A percentile compares a stretch with the other conserved stretches of the same genome.
Evolutionary conservation across 2,113 vertebrate species (phyloP).

Genomic region (Diadophis punctatus): DNA sequence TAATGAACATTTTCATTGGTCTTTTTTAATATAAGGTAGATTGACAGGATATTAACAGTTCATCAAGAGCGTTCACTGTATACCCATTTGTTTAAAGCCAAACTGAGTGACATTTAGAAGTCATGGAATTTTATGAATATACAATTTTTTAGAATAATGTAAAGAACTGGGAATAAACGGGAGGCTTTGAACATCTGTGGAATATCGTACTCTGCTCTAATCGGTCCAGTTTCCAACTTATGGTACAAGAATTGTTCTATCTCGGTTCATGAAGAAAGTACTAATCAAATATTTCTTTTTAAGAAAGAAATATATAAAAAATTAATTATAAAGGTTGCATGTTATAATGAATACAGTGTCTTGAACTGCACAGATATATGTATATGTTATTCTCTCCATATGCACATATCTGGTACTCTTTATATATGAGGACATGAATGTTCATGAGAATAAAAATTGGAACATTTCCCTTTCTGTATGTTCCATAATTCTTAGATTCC

Average conservation of each 20-base stretch:
- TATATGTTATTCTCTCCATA: not conserved
- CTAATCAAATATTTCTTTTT: not conserved
- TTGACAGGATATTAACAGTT: slow-evolving; percentile 9
- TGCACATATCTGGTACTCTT: not conserved
- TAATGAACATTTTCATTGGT: slow-evolving; percentile 28
- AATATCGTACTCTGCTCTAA: not conserved
- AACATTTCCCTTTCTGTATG: not conserved
- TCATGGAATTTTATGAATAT: not conserved
- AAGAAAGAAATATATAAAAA: not conserved
- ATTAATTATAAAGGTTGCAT: not conserved
- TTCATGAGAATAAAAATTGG: not conserved
- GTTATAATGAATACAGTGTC: not conserved
- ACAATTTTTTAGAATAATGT: not conserved
- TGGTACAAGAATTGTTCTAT: not conserved
- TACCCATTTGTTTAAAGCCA: not conserved
- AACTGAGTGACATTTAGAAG: not conserved
- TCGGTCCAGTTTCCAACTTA: not conserved
- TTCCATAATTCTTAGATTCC: not conserved
- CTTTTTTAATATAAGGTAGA: not conserved
- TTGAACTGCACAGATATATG: not conserved
- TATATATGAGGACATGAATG: not conserved
- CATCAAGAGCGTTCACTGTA: not conserved
- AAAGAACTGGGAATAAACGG: not conserved
- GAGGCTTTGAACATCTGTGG: not conserved
- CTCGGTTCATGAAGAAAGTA: not conserved